Evolutionary conservation across 2,113 vertebrate species (phyloP).

Genomic region (Panthera leo): DNA sequence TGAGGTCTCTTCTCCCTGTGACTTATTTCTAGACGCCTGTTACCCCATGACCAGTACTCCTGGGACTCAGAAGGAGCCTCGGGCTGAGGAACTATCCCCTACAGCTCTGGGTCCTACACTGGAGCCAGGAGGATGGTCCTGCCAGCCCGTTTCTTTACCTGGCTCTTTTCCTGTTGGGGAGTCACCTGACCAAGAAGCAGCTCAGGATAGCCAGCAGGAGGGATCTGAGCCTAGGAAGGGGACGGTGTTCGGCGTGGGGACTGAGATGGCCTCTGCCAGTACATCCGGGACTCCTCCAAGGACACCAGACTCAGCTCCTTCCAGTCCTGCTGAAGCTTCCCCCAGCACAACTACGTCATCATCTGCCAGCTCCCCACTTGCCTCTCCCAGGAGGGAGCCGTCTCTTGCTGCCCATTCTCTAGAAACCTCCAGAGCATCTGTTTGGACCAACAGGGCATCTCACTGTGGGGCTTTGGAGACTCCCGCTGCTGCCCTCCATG

Average conservation of each 20-base stretch:
- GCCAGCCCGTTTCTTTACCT: background rate
- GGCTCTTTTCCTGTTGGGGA: conserved; percentile 2
- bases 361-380: background rate
- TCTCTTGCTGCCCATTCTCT: background rate
- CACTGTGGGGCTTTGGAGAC: background rate
- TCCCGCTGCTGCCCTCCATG: background rate
- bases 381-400: conserved; percentile 1
- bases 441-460: background rate
- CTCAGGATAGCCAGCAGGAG: background rate
- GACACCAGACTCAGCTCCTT: background rate
- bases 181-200: conserved; percentile 12
- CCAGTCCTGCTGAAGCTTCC: background rate
- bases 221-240: background rate
- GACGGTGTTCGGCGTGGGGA: background rate
- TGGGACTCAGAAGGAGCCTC: background rate
- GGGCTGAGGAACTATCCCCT: background rate
- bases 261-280: background rate
- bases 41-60: background rate
- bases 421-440: rapidly evolving
- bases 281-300: background rate
- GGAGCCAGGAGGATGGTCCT: background rate
- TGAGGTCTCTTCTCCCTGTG: background rate
- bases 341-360: background rate
- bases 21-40: background rate
- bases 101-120: background rate